Percentiles rank a stretch among this genome's conserved stretches.
These are phyloP conservation scores for Eupeodes latifasciatus DNA, from an alignment of 2,888 invertebrate species.

Conservation along the genomic window DNA sequence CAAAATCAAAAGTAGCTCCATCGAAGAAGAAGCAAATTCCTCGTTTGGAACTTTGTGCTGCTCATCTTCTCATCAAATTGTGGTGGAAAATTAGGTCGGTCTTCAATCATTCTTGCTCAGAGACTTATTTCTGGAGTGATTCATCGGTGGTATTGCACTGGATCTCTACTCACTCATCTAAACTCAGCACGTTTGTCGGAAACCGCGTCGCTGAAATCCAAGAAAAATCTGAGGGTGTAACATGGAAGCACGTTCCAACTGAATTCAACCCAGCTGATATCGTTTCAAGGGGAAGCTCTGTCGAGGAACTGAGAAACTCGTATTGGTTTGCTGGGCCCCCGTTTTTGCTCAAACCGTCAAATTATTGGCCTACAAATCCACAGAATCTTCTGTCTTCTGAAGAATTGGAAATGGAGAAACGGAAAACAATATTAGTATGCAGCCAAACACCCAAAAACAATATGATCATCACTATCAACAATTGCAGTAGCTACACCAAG, in stretches of 20 bases:
- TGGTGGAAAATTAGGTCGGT: constrained; percentile 35
- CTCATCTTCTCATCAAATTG: constrained; percentile 56
- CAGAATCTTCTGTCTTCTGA: constrained; percentile 28
- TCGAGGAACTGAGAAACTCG: constrained; percentile 43
- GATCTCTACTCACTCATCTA: constrained; percentile 55
- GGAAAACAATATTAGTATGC: constrained; percentile 11
- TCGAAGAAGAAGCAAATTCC: constrained; percentile 56
- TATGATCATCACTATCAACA: background rate
- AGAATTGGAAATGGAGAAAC: constrained; percentile 46
- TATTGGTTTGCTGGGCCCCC: constrained; percentile 41
- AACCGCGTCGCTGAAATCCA: constrained; percentile 68
- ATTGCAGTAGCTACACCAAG: constrained; percentile 20
- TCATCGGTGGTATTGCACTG: constrained; percentile 65
- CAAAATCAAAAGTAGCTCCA: constrained; percentile 69
- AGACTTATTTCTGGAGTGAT: constrained; percentile 57
- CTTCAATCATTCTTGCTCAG: background rate
- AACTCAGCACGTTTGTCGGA: constrained; percentile 56
- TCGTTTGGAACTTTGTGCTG: constrained; percentile 59
- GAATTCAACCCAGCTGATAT: constrained; percentile 71
- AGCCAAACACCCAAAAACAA: background rate
- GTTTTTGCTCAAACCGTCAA: constrained; percentile 39
- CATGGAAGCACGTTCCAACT: constrained; percentile 65
- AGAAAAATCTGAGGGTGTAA: constrained; percentile 19
- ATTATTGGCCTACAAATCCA: constrained; percentile 77
- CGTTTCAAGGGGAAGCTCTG: constrained; percentile 54